Evolutionary conservation across 2,797 vertebrate genomes (phyloP).

Genomic region (Helarctos malayanus): DNA sequence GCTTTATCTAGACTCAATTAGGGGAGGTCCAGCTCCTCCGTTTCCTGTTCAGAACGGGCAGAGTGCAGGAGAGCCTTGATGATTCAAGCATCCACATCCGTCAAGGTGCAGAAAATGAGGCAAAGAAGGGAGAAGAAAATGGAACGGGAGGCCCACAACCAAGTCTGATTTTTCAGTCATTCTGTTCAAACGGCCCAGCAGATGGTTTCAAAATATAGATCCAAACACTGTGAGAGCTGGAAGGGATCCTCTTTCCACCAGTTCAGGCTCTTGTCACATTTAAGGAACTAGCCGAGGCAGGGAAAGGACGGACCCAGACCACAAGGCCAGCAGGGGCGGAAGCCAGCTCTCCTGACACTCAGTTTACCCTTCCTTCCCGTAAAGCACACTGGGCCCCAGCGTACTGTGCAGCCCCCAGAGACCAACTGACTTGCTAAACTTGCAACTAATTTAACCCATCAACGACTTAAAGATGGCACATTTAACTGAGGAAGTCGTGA

Average conservation of each 20-base stretch:
- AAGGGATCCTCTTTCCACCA: background rate
- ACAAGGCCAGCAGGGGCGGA: background rate
- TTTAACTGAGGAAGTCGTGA: background rate
- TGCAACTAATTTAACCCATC: slow-evolving; percentile 16
- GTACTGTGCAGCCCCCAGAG: background rate
- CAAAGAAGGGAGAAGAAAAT: background rate
- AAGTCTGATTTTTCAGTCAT: slow-evolving; percentile 21
- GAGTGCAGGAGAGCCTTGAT: background rate
- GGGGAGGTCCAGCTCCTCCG: background rate
- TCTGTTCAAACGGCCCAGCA: slow-evolving; percentile 58
- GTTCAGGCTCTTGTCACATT: background rate
- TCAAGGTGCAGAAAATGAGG: background rate
- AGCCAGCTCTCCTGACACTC: background rate
- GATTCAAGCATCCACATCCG: background rate
- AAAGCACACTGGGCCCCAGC: background rate
- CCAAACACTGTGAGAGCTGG: background rate
- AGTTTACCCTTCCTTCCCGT: background rate
- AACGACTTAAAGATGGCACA: background rate
- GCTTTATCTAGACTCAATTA: background rate
- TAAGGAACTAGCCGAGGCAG: background rate
- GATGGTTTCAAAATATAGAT: slow-evolving; percentile 65
- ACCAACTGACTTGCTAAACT: background rate
- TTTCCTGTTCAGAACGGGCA: background rate
- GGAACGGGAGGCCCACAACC: background rate
- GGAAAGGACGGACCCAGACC: background rate